Percentiles rank a stretch among this genome's conserved stretches.
Conservation (phyloP, 2,888 invertebrate genomes). For the Pyrrhia umbra region DNA sequence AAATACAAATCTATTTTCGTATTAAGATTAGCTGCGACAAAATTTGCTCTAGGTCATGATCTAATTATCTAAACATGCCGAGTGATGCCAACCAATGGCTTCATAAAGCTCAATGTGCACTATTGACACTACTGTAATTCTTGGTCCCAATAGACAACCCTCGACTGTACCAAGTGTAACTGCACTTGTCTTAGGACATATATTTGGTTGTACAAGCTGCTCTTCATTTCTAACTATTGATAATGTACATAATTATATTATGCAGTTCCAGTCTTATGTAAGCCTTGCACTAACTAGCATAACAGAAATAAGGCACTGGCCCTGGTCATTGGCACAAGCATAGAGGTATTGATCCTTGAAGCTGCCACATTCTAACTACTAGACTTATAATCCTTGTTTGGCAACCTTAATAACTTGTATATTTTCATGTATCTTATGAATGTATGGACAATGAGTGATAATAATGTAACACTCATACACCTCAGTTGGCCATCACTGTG, state of each 20-base stretch:
- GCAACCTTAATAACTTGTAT: slow-evolving; percentile 16
- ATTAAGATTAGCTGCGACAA: slow-evolving; percentile 54
- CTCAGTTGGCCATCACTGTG: slow-evolving; percentile 16
- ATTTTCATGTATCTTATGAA: slow-evolving; percentile 19
- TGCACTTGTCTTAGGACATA: slow-evolving; percentile 23
- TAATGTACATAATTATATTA: neutral
- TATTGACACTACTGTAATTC: slow-evolving; percentile 6
- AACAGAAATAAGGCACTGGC: neutral
- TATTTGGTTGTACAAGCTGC: slow-evolving; percentile 26
- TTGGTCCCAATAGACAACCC: neutral
- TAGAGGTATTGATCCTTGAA: neutral
- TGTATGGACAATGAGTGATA: slow-evolving; percentile 25
- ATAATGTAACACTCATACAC: slow-evolving; percentile 13
- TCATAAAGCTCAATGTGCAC: slow-evolving; percentile 19
- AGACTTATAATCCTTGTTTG: slow-evolving; percentile 27
- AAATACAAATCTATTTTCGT: slow-evolving; percentile 64
- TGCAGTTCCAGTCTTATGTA: slow-evolving; percentile 1
- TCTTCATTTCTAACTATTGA: slow-evolving; percentile 7
- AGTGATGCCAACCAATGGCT: slow-evolving; percentile 50
- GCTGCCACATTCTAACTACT: slow-evolving; percentile 9
- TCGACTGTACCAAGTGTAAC: neutral
- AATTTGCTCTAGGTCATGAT: slow-evolving; percentile 56
- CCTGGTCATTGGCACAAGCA: neutral
- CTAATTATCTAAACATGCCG: slow-evolving; percentile 45
- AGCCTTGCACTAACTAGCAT: neutral